Evolutionary conservation across 2,888 invertebrate species (phyloP).

Genomic region (Melinopterus prodromus): DNA sequence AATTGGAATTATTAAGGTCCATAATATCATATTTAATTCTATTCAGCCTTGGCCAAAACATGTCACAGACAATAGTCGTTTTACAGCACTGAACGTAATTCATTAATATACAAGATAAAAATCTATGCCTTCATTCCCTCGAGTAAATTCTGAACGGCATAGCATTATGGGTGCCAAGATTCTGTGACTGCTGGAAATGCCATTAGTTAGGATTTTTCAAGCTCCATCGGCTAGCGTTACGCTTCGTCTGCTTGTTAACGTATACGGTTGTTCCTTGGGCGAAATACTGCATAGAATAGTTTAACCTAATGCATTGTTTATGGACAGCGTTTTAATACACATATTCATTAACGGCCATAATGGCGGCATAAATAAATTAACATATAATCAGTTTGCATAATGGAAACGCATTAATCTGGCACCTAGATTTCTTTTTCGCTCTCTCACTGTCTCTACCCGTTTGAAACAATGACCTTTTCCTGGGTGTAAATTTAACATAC

Average conservation of each 20-base stretch:
- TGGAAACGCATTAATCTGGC: not conserved
- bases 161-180: not conserved
- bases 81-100: not conserved
- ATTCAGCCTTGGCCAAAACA: too few species aligned
- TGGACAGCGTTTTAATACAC: not conserved
- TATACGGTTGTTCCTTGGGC: not conserved
- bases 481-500: not conserved
- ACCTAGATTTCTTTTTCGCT: not conserved
- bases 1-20: too few species aligned
- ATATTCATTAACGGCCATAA: not conserved
- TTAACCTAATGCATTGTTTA: not conserved
- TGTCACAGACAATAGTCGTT: not conserved
- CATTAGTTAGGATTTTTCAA: not conserved
- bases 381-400: not conserved
- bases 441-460: not conserved
- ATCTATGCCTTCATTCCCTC: not conserved
- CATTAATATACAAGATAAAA: not conserved
- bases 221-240: not conserved
- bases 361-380: not conserved
- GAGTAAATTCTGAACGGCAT: not conserved
- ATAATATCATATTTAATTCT: too few species aligned
- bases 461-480: slow-evolving; percentile 4
- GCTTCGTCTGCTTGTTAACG: not conserved
- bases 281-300: not conserved
- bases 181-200: not conserved